Conservation (phyloP, 2,888 invertebrate genomes). For the Lasioglossum leucozonium region DNA sequence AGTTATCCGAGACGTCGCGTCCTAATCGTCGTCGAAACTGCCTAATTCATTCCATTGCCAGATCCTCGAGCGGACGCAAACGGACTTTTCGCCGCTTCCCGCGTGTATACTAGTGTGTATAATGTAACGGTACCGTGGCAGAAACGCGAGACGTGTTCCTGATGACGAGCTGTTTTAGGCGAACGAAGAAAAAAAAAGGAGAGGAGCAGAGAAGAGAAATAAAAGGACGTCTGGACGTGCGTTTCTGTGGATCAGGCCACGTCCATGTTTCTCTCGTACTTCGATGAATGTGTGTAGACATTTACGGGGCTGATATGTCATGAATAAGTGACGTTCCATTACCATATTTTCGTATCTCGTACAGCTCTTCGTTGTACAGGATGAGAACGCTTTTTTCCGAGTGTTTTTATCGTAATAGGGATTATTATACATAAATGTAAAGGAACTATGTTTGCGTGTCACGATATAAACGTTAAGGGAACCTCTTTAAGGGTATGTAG, state of each 20-base stretch:
- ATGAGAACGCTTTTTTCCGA: slow-evolving; percentile 55
- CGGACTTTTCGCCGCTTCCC: slow-evolving; percentile 33
- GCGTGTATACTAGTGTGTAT: slow-evolving; percentile 54
- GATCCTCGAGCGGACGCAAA: slow-evolving; percentile 17
- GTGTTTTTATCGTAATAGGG: slow-evolving; percentile 62
- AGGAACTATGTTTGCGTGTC: slow-evolving; percentile 70
- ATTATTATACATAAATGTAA: slow-evolving; percentile 60
- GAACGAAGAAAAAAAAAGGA: neutral
- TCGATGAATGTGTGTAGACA: slow-evolving; percentile 48
- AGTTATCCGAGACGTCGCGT: slow-evolving; percentile 1
- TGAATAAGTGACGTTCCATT: slow-evolving; percentile 58
- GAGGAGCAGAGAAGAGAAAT: neutral
- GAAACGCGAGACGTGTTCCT: slow-evolving; percentile 62
- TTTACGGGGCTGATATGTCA: slow-evolving; percentile 49
- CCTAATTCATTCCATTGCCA: slow-evolving; percentile 60
- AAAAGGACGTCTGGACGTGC: slow-evolving; percentile 20
- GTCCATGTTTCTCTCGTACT: slow-evolving; percentile 53
- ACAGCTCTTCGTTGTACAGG: slow-evolving; percentile 61
- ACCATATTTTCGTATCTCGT: slow-evolving; percentile 69
- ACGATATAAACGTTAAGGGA: slow-evolving; percentile 66
- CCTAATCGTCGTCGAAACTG: slow-evolving; percentile 63
- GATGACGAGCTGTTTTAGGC: slow-evolving; percentile 44
- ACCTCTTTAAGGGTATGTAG: slow-evolving; percentile 58
- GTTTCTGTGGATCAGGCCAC: slow-evolving; percentile 58
- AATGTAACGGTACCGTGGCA: slow-evolving; percentile 41